Evolutionary conservation across 2,797 vertebrate genomes (phyloP).

Genomic region (Coreius guichenoti): DNA sequence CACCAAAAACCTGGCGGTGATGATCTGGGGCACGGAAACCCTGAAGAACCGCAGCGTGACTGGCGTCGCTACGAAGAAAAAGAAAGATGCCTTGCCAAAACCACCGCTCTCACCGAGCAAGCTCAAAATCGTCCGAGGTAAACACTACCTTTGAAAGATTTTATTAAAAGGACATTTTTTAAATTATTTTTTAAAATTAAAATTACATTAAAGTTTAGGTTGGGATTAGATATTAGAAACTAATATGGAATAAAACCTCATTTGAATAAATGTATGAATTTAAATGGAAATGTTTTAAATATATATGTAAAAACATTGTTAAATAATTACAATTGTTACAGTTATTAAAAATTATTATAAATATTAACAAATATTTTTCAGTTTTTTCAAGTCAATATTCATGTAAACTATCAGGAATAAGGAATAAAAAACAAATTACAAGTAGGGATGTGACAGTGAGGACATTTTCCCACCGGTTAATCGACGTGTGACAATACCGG

Average conservation of each 20-base stretch:
- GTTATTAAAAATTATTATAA: not conserved
- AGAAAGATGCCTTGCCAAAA: slow-evolving; percentile 97
- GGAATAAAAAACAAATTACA: not conserved
- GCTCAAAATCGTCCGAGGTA: slow-evolving; percentile 98
- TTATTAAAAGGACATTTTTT: not conserved
- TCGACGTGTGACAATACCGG: too few species aligned
- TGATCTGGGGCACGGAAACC: slow-evolving; percentile 99
- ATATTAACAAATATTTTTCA: not conserved
- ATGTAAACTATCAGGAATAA: not conserved
- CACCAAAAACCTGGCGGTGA: slow-evolving; percentile 99
- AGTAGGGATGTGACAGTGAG: too few species aligned
- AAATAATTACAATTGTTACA: too few species aligned
- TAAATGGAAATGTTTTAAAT: not conserved
- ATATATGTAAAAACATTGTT: not conserved
- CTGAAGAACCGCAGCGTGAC: slow-evolving; percentile 99
- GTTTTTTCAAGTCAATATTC: not conserved
- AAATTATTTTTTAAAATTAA: not conserved
- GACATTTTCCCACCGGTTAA: too few species aligned
- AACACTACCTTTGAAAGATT: slow-evolving; percentile 49
- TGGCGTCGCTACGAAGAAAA: slow-evolving; percentile 98
- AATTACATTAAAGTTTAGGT: not conserved
- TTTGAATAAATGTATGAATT: not conserved
- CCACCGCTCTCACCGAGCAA: slow-evolving; percentile 98
- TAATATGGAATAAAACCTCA: not conserved
- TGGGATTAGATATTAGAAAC: not conserved